phyloP scores from a whole-genome alignment of 2,113 vertebrate genomes.

The Malurus melanocephalus region DNA sequence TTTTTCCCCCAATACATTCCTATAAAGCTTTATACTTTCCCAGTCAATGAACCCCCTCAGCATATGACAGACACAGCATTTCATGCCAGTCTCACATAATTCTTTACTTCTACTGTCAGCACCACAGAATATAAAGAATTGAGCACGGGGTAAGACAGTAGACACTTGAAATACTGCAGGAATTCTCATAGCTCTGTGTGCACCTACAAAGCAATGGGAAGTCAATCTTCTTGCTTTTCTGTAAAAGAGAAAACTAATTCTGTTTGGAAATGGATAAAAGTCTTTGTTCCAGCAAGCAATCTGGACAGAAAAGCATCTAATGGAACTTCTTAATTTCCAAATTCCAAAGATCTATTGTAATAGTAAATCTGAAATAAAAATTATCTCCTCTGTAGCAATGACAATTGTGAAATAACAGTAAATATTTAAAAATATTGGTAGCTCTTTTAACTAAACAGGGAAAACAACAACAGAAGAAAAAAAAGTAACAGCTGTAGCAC shows the following conservation, averaged over 20 bases:
- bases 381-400: neutral
- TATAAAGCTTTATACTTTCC: neutral
- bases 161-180: neutral
- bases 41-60: neutral
- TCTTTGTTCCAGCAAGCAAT: neutral
- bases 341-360: no score
- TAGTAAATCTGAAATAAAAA: no score
- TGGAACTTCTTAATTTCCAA: neutral
- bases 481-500: neutral
- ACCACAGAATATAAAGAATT: neutral
- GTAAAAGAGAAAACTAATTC: neutral
- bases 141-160: neutral
- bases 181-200: neutral
- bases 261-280: neutral
- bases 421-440: neutral
- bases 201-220: neutral
- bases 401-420: accelerated
- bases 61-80: neutral
- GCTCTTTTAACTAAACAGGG: neutral
- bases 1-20: neutral
- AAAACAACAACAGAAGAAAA: neutral
- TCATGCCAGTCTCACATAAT: neutral
- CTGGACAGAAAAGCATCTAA: neutral
- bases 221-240: neutral
- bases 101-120: neutral